Percentiles rank a stretch among this genome's conserved stretches.
Conservation (phyloP, 2,797 vertebrate genomes). For the Uromys caudimaculatus region DNA sequence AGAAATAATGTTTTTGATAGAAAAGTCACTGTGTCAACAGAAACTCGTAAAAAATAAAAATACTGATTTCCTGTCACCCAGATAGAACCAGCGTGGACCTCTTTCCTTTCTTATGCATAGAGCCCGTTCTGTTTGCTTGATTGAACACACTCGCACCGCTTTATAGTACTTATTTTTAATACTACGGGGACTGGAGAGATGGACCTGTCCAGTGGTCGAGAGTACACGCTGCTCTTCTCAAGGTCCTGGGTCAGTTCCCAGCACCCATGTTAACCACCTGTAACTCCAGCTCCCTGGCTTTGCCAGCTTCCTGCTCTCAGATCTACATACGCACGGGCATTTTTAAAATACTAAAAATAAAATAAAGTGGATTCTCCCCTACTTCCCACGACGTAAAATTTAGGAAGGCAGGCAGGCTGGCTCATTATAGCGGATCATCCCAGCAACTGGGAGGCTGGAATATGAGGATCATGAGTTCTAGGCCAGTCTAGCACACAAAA, state of each 20-base stretch:
- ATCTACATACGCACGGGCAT: background rate
- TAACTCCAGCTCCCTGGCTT: background rate
- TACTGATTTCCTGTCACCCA: background rate
- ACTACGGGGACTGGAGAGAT: background rate
- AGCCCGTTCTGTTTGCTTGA: background rate
- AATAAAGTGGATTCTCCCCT: background rate
- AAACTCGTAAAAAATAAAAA: constrained; percentile 64
- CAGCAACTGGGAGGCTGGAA: background rate
- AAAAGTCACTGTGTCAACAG: constrained; percentile 66
- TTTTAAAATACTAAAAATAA: background rate
- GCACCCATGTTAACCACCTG: background rate
- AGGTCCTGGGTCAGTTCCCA: background rate
- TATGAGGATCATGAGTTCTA: background rate
- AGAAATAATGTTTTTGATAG: constrained; percentile 24
- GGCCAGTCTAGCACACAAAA: background rate
- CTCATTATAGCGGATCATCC: background rate
- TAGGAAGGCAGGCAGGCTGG: background rate
- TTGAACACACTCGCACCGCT: background rate
- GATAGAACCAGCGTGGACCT: background rate
- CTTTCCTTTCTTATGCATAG: rapidly evolving
- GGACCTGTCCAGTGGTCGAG: background rate
- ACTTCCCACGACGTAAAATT: background rate
- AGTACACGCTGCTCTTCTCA: background rate
- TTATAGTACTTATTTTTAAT: background rate
- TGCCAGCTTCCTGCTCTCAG: background rate